These are phyloP conservation scores for Manis javanica DNA, from an alignment of 2,797 vertebrate genomes.

Conservation along the genomic window DNA sequence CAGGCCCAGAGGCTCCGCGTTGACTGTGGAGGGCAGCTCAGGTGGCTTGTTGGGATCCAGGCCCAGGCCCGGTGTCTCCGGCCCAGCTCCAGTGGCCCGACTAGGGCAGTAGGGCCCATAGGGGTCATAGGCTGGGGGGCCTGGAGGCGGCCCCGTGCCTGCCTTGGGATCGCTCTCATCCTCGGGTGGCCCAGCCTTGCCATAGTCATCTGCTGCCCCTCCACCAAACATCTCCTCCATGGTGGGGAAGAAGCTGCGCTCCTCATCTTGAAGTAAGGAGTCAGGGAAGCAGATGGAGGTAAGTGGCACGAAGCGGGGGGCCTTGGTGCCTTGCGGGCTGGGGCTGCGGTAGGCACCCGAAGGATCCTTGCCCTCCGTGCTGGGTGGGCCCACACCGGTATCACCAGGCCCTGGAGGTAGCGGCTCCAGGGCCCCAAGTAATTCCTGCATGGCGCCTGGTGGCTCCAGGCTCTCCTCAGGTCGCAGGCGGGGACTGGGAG, in stretches of 20 bases:
- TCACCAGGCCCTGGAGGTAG: slow-evolving; percentile 75
- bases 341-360: slow-evolving; percentile 80
- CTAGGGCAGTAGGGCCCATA: slow-evolving; percentile 74
- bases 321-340: slow-evolving; percentile 90
- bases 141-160: not conserved
- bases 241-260: slow-evolving; percentile 95
- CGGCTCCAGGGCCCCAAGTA: slow-evolving; percentile 84
- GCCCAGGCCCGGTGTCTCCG: slow-evolving; percentile 88
- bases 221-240: slow-evolving; percentile 98
- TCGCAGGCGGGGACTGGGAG: slow-evolving; percentile 78
- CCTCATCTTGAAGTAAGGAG: slow-evolving; percentile 95
- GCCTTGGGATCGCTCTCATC: slow-evolving; percentile 72
- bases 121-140: slow-evolving; percentile 70
- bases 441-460: slow-evolving; percentile 86
- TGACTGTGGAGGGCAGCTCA: slow-evolving; percentile 95
- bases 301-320: slow-evolving; percentile 93
- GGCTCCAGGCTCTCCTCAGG: slow-evolving; percentile 81
- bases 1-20: slow-evolving; percentile 94
- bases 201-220: slow-evolving; percentile 90
- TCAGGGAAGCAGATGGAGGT: slow-evolving; percentile 98
- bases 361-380: slow-evolving; percentile 92
- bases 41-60: slow-evolving; percentile 94
- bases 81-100: slow-evolving; percentile 49
- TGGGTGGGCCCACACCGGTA: slow-evolving; percentile 80
- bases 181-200: slow-evolving; percentile 84